Evolutionary conservation across 2,113 vertebrate species (phyloP).

Genomic region (Turdus rufiventris): DNA sequence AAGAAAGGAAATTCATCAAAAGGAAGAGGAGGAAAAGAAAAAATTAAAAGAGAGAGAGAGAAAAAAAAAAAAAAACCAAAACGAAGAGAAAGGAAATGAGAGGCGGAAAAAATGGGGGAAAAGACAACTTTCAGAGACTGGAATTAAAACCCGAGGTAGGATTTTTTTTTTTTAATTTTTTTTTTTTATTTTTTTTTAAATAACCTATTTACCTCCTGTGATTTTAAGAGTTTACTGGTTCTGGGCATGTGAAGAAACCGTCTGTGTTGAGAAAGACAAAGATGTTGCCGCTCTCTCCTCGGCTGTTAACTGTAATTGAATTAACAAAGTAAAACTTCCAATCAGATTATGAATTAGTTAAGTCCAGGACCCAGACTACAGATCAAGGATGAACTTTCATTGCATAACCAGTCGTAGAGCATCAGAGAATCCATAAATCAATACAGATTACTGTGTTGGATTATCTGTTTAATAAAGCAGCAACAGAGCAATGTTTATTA

Average conservation of each 20-base stretch:
- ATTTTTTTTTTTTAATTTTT: slow-evolving; percentile 12
- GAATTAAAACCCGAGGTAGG: slow-evolving; percentile 59
- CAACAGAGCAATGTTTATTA: slow-evolving; percentile 15
- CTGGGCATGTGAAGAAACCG: neutral
- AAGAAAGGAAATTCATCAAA: slow-evolving; percentile 23
- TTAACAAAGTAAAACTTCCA: slow-evolving; percentile 43
- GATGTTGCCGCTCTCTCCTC: neutral
- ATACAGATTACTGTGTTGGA: neutral
- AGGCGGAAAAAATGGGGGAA: neutral
- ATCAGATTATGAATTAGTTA: slow-evolving; percentile 15
- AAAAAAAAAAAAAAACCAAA: neutral
- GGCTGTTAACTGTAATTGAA: neutral
- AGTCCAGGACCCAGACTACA: neutral
- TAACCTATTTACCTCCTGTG: neutral
- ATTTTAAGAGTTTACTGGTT: neutral
- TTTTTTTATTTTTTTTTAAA: neutral
- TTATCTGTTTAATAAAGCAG: slow-evolving; percentile 58
- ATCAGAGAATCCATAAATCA: slow-evolving; percentile 4
- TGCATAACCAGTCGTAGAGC: neutral
- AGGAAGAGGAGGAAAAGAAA: neutral
- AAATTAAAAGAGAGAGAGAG: neutral
- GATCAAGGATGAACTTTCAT: slow-evolving; percentile 10
- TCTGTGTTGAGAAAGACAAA: neutral
- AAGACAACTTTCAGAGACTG: slow-evolving; percentile 47
- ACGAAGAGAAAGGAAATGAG: neutral